Percentiles rank a stretch among this genome's conserved stretches.
phyloP scores from a whole-genome alignment of 2,113 vertebrate species.

The Propithecus coquereli region DNA sequence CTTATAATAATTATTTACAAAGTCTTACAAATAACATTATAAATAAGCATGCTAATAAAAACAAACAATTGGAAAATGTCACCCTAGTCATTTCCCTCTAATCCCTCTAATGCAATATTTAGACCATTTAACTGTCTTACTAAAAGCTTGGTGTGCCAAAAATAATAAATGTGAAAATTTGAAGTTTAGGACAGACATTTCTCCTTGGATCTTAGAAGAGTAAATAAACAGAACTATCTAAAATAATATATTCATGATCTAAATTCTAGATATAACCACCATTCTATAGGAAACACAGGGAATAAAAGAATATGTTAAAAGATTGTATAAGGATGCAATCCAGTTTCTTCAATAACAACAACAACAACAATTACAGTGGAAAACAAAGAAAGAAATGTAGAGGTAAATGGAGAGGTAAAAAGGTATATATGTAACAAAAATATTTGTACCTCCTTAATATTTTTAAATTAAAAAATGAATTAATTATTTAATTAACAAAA shows the following conservation, averaged over 20 bases:
- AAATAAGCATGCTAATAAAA: neutral
- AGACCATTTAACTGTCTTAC: neutral
- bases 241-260: neutral
- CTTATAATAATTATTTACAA: neutral
- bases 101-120: neutral
- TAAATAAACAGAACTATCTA: neutral
- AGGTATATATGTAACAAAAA: no score
- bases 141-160: neutral
- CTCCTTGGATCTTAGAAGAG: neutral
- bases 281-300: neutral
- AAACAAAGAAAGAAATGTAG: neutral
- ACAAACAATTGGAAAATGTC: neutral
- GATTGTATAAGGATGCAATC: neutral
- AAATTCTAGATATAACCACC: neutral
- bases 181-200: neutral
- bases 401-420: neutral
- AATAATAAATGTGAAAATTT: neutral
- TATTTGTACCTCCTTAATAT: no score
- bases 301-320: neutral
- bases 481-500: no score
- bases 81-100: neutral
- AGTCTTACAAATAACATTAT: neutral
- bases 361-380: neutral
- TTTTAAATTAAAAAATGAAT: no score
- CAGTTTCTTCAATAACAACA: neutral